A percentile compares a stretch with the other conserved stretches of the same genome.
Evolutionary conservation across 1,140 invertebrate genomes (phyloP).

Genomic region (Anadara kagoshimensis): DNA sequence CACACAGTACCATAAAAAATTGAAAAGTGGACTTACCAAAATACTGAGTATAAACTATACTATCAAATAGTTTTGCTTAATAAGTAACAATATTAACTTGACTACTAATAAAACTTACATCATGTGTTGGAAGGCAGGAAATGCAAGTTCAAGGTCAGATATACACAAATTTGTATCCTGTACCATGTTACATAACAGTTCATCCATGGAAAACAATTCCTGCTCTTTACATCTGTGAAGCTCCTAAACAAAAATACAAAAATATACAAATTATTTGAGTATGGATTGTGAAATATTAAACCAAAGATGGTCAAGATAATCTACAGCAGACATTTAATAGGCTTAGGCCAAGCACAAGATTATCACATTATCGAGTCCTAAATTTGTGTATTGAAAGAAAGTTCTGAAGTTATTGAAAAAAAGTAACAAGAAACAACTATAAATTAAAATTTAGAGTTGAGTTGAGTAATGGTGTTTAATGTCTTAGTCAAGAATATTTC

Average conservation of each 20-base stretch:
- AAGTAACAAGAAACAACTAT: too few species aligned
- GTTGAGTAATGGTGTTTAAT: too few species aligned
- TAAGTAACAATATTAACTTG: neutral
- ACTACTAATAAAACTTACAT: constrained; percentile 55
- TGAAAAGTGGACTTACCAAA: too few species aligned
- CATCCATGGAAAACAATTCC: constrained; percentile 92
- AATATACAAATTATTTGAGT: neutral
- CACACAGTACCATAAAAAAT: too few species aligned
- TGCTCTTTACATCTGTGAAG: constrained; percentile 90
- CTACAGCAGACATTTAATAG: too few species aligned
- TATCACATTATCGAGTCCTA: too few species aligned
- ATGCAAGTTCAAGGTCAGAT: constrained; percentile 79
- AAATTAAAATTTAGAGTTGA: too few species aligned
- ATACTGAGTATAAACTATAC: neutral
- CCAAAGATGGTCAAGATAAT: neutral
- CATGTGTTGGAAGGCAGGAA: constrained; percentile 58
- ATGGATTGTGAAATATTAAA: neutral
- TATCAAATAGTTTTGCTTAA: neutral
- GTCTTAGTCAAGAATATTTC: too few species aligned
- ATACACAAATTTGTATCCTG: constrained; percentile 81
- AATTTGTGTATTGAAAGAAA: too few species aligned
- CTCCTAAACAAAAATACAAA: constrained; percentile 76
- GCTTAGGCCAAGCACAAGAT: too few species aligned
- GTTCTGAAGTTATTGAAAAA: too few species aligned
- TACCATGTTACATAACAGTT: constrained; percentile 86